Base-by-base conservation (phyloP, 2,113 vertebrate species). In the Hoplias malabaricus region DNA sequence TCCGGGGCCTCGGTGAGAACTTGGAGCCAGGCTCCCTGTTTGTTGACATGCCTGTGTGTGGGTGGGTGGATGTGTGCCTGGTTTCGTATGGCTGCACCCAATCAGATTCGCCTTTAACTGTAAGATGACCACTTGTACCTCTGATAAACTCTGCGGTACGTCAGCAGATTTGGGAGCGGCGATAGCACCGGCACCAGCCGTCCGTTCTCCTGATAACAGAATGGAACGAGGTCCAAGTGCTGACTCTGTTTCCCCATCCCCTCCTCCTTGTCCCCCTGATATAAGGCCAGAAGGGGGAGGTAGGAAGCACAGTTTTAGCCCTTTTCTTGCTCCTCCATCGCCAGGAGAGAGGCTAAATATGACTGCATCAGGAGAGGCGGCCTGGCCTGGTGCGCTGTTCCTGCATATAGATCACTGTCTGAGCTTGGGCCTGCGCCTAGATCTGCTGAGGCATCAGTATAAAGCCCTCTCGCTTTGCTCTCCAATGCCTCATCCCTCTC, bases 11-110 rank as follows among this genome's bases (percentile, higher is more conserved):
- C 8, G 27, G 69, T 34, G 62, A 77, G 75, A 77, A 56, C 54
- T 77, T 73, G 69, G 80, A 82, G 63, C 69, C 43, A 36, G 56
- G 56, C 33, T 23, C 23, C 3, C 34, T 78, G 75, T 82, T 78
- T 78, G 69, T 77, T 68, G 62, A 43, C 33, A 27, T 62, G 68
- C 16, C 0, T 16, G 61, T 54, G 61, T 66, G 23, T 2, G 40
- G 13, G 29, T 14, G 53, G 7, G 50, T 57, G 65, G 46, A 40
- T 74, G 42, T 0, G 50, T 33, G 38, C 34, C n/a, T 11, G 14
- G 34, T 72, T 67, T 61, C 40, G 48, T 73, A 34, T 43, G 43
- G 36, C 63, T 38, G 3, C 14, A 13, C 48, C 53, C 71, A 66
- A 66, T 71, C 66, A 46, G 73, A 71, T 77, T 33, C 54, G 63